Base-by-base conservation (phyloP, 2,888 invertebrate genomes). In the Synergus umbraculus region DNA sequence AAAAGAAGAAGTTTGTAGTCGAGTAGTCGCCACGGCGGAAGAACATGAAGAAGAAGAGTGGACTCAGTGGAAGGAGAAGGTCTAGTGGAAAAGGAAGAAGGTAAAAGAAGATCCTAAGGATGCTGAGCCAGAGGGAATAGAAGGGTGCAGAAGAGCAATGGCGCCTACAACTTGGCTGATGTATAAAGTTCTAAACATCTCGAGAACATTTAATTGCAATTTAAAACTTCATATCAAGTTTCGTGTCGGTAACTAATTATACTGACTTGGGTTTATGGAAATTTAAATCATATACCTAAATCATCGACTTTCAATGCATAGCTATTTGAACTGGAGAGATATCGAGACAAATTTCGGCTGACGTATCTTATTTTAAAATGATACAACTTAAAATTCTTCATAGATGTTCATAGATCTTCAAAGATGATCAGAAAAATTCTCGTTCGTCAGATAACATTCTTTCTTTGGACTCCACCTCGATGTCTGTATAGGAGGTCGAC, bases 31-130 rank as follows among this genome's bases (percentile, higher is more conserved):
- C 58, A 63, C 9, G 7, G 37, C 43, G 43, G 80, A 46, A 60
- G 43, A 44, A 65, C 15, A 46, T 18, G 69, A 64, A 46, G 66
- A 66, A 49, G 78, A 82, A 80, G 78, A 82, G 84, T 82, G 79
- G 78, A 82, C 80, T 81, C 46, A 10, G 13, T 46, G 80, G 58
- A 79, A 58, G 79, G 80, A 81, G 80, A 83, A 83, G 83, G 84
- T 83, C 83, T 82, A 73, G 79, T 80, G 78, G 82, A 81, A 83
- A 80, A 85, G 82, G 80, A 78, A 67, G 79, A 81, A 79, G 82
- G 66, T 54, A 65, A 79, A 64, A 76, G 78, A 80, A 81, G 80
- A 82, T 82, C 80, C 81, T 80, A 65, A 76, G 76, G 80, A 82
- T 82, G 81, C 81, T 80, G 67, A 76, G 76, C 81, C 69, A 79